These are phyloP conservation scores for Chionomys nivalis DNA, from an alignment of 2,113 vertebrate species.

Conservation along the genomic window DNA sequence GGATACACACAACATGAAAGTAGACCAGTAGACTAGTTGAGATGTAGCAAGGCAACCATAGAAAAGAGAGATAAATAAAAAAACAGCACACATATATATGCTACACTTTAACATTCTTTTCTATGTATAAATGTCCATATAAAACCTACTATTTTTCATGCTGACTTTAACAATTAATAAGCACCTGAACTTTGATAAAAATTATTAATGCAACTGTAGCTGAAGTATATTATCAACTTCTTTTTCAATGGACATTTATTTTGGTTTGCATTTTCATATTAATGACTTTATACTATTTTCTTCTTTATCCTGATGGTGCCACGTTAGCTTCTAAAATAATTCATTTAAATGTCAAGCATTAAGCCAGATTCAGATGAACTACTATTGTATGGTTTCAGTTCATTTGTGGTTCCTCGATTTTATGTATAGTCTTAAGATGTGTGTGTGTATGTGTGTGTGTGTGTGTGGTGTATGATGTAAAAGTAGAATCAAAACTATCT, in stretches of 20 bases:
- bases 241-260: not conserved
- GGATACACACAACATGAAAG: not conserved
- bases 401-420: not conserved
- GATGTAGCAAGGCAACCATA: not conserved
- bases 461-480: not conserved
- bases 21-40: not conserved
- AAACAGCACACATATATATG: not conserved
- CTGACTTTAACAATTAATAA: not conserved
- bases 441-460: too few species aligned
- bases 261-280: not conserved
- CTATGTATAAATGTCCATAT: not conserved
- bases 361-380: not conserved
- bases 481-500: not conserved
- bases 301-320: not conserved
- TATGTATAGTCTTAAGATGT: not conserved
- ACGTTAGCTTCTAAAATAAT: constrained; percentile 24
- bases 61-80: not conserved
- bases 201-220: not conserved
- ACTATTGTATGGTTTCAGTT: not conserved
- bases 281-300: not conserved
- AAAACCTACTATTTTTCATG: not conserved
- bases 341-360: not conserved
- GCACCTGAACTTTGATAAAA: not conserved
- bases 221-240: not conserved
- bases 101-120: not conserved